Evolutionary conservation across 2,797 vertebrate species (phyloP), one percentile per base, ranked within the genome.

Genomic region (Cacajao melanocephalus): DNA sequence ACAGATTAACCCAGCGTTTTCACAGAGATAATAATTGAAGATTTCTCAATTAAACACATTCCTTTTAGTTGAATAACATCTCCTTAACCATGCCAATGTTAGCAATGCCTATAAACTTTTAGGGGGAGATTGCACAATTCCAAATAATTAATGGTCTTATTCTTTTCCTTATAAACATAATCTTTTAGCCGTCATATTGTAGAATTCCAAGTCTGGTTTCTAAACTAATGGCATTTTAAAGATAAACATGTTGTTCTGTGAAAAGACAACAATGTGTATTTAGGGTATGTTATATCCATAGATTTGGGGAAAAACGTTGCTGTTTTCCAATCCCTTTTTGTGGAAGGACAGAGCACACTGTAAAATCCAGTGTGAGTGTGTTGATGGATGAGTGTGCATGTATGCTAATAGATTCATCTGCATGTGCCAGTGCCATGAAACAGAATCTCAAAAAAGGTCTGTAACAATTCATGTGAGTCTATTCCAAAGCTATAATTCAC

Each of bases 191-290:
- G 10, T 81, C 2, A 39, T 50, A 52, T n/a, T 48, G 0, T 78
- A 91, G 9, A 50, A 55, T 76, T 19, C 6, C 13, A 64, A 72
- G 7, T 67, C 5, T 90, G 3, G 85, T 95, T 92, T 86, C 24
- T 67, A 94, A 89, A 76, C 36, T 76, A 90, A 26, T 30, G 7
- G 1, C 20, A 82, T 82, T 94, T 90, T 93, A 85, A 61, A 93
- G n/a, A 67, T 58, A 67, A 85, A 90, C 10, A 5, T 57, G 28
- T 46, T 22, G 30, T 80, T 92, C 28, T 57, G 1, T 11, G 1
- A 88, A 48, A 19, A 55, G 46, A 76, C 55, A 76, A 36, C 12
- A 36, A 39, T 75, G 52, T 80, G 75, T 94, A 58, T 80, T 84
- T 92, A 46, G 14, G 33, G 52, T 13, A 22, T 26, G 86, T 88